Percentiles rank a stretch among this genome's conserved stretches.
These are phyloP conservation scores for Cygnus olor DNA, from an alignment of 2,797 vertebrate species.

Conservation along the genomic window DNA sequence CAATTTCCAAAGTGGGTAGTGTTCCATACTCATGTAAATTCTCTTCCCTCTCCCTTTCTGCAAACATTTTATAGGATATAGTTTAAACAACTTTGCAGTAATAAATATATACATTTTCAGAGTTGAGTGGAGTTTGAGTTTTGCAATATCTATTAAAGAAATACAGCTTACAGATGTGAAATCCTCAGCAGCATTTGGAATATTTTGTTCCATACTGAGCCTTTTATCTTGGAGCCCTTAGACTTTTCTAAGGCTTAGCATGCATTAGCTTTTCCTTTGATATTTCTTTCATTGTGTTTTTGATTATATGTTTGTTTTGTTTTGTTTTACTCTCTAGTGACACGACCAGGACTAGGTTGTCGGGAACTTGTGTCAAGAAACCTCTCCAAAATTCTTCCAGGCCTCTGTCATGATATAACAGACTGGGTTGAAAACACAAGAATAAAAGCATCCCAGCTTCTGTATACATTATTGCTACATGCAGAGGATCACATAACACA, in stretches of 20 bases:
- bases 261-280: background rate
- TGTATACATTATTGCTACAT: constrained; percentile 86
- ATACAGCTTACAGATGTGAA: background rate
- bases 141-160: background rate
- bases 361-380: constrained; percentile 93
- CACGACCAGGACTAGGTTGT: constrained; percentile 90
- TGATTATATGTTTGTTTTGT: background rate
- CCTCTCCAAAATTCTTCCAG: constrained; percentile 89
- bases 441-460: constrained; percentile 88
- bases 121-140: background rate
- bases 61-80: background rate
- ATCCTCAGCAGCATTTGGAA: background rate
- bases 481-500: constrained; percentile 92
- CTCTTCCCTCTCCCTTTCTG: background rate
- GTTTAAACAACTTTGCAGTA: background rate
- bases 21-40: background rate
- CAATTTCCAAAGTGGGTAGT: background rate
- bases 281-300: background rate
- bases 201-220: background rate
- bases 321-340: constrained; percentile 73
- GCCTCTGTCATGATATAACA: constrained; percentile 84
- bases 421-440: constrained; percentile 93
- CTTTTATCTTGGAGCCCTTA: background rate
- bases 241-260: background rate
- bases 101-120: background rate